Evolutionary conservation across 1,140 invertebrate species (phyloP), one percentile per base, ranked within the genome.

Genomic region (Pseudomyrmex gracilis): DNA sequence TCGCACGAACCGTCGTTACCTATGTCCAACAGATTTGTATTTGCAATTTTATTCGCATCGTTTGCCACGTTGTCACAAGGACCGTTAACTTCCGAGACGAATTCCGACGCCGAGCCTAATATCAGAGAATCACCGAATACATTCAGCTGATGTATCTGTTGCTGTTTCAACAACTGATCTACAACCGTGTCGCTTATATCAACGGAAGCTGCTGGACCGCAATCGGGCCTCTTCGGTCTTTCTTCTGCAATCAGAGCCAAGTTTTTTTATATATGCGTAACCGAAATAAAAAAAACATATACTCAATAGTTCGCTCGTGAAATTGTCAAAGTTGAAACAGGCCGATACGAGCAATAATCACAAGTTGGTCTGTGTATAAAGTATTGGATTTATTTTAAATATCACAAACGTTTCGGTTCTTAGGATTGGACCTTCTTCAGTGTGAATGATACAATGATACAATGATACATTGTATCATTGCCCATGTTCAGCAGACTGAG

Each of bases 171-270:
- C 47, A 89, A 12, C 68, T 87, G 92, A 82, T 77, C 83, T 87
- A 93, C 88, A 87, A 80, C 90, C 70, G 91, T 83, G 49, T 93
- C 93, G 43, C 94, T 93, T 49, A 94, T 91, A 57, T 95, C 92
- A 63, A 96, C 91, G 73, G 88, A 83, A 24, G 95, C 95, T 67
- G 94, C 95, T 83, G 96, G 96, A 22, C 96, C 96, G 83, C 85
- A 90, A 20, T 70, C 63, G 1, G 96, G 96, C 61, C 96, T 92
- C 71, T 92, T 58, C 47, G 95, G 95, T 70, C 91, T 90, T 70
- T 92, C 84, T 78, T 92, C 95, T 96, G 85, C 71, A 73, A 86
- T 73, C 9, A 92, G 90, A 70, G n/a, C 58, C 22, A 60, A 53
- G n/a, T 13, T 60, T n/a, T 43, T 49, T 47, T 57, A 49, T 20